These are phyloP conservation scores for Rhombomys opimus DNA, from an alignment of 2,113 vertebrate genomes.

Conservation along the genomic window DNA sequence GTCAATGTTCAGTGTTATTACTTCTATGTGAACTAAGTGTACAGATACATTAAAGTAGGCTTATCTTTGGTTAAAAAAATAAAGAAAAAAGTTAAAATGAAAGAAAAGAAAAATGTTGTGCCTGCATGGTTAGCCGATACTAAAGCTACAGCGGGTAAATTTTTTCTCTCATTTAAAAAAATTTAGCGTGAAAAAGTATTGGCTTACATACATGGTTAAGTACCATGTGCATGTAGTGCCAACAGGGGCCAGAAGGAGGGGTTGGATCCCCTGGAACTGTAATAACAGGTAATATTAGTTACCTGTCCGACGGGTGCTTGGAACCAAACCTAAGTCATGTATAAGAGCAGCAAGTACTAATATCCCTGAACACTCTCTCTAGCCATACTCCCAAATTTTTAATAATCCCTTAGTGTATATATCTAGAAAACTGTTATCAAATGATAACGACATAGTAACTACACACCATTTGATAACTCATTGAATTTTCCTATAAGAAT, in stretches of 20 bases:
- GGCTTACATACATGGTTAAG: neutral
- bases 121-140: neutral
- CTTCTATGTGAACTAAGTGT: neutral
- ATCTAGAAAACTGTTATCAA: constrained; percentile 1
- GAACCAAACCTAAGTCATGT: neutral
- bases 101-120: neutral
- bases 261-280: no score
- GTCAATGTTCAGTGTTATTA: neutral
- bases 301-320: no score
- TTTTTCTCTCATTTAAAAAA: neutral
- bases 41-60: neutral
- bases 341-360: neutral
- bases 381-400: neutral
- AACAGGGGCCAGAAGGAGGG: neutral
- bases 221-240: neutral
- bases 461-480: neutral
- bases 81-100: no score
- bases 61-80: neutral
- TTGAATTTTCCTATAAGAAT: neutral
- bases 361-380: neutral
- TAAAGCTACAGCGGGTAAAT: neutral
- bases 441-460: neutral
- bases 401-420: neutral
- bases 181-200: neutral
- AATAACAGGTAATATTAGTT: neutral